A percentile compares a stretch with the other conserved stretches of the same genome.
These are phyloP conservation scores for Pecten maximus DNA, from an alignment of 2,888 invertebrate genomes.

Conservation along the genomic window DNA sequence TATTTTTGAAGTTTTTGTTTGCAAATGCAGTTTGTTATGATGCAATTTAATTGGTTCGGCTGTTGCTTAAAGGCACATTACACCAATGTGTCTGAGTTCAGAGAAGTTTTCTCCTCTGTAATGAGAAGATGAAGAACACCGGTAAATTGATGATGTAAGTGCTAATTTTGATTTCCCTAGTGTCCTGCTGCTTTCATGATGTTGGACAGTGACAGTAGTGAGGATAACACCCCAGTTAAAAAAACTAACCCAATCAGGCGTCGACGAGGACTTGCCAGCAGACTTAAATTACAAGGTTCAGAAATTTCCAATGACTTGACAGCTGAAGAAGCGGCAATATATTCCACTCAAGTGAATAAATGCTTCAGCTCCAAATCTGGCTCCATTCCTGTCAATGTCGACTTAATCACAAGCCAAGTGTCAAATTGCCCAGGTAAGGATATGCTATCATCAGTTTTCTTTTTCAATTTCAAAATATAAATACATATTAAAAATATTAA, in stretches of 20 bases:
- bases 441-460: neutral
- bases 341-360: neutral
- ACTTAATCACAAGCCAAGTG: neutral
- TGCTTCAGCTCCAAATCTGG: slow-evolving; percentile 13
- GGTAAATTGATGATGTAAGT: neutral
- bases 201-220: neutral
- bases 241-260: neutral
- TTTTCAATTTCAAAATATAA: neutral
- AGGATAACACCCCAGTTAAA: neutral
- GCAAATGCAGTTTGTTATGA: too few species aligned
- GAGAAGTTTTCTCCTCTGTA: too few species aligned
- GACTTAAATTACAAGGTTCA: neutral
- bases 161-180: neutral
- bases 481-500: too few species aligned
- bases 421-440: neutral
- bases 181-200: neutral
- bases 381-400: neutral
- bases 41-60: too few species aligned
- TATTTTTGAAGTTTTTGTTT: too few species aligned
- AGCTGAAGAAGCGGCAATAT: neutral
- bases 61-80: too few species aligned
- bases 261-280: neutral
- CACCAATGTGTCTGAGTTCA: too few species aligned
- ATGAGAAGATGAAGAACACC: too few species aligned
- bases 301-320: slow-evolving; percentile 2